A percentile compares a stretch with the other conserved stretches of the same genome.
phyloP scores from a whole-genome alignment of 2,888 invertebrate species.

The Drosophila picticornis region DNA sequence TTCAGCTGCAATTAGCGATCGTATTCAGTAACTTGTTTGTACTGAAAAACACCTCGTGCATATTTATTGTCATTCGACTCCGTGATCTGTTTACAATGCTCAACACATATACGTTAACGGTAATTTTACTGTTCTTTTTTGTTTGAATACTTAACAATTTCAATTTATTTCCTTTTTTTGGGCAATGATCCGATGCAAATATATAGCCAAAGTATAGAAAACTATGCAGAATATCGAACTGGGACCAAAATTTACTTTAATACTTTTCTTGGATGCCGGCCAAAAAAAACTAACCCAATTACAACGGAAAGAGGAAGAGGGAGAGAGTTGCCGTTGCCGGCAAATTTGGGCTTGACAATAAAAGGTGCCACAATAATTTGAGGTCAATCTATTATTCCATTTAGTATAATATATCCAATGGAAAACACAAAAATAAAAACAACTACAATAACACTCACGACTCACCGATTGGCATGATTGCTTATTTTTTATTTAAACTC shows the following conservation, averaged over 20 bases:
- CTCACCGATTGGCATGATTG: slow-evolving; percentile 80
- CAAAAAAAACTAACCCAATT: slow-evolving; percentile 40
- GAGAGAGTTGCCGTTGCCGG: slow-evolving; percentile 22
- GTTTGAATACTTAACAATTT: neutral
- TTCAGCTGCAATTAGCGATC: neutral
- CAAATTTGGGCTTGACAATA: slow-evolving; percentile 8
- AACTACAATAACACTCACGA: slow-evolving; percentile 35
- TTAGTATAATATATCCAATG: slow-evolving; percentile 23
- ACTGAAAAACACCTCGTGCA: slow-evolving; percentile 1
- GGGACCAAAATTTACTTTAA: slow-evolving; percentile 34
- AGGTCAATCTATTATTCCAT: slow-evolving; percentile 41
- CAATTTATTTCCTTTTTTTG: neutral
- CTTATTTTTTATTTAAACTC: slow-evolving; percentile 40
- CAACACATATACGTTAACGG: neutral
- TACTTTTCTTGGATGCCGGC: slow-evolving; percentile 49
- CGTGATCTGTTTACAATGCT: slow-evolving; percentile 26
- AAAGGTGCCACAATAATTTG: slow-evolving; percentile 4
- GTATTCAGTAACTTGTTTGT: neutral
- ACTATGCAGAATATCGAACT: slow-evolving; percentile 20
- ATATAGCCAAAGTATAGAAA: slow-evolving; percentile 2
- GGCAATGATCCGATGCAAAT: slow-evolving; percentile 7
- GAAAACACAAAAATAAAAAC: slow-evolving; percentile 17
- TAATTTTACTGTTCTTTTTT: neutral
- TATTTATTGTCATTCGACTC: neutral
- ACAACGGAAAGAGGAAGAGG: neutral